Conservation (phyloP, 2,797 vertebrate species). For the Rhinogobio ventralis region DNA sequence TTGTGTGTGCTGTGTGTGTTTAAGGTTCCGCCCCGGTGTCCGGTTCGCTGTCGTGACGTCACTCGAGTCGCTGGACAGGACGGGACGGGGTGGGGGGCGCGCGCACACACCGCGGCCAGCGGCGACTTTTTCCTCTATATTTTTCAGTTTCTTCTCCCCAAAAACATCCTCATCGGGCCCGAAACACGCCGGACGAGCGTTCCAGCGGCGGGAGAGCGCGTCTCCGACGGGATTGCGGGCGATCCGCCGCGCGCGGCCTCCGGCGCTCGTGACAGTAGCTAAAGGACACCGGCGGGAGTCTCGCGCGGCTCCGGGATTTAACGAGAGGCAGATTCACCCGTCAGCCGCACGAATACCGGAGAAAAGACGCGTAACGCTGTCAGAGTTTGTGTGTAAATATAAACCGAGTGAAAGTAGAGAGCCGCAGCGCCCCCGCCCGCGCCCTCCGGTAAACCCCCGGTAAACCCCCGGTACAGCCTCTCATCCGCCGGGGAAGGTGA, state of each 20-base stretch:
- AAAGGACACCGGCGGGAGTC: conserved; percentile 12
- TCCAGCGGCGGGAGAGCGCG: background rate
- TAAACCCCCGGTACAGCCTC: too few relatives aligned
- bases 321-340: background rate
- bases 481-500: too few relatives aligned
- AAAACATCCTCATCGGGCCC: background rate
- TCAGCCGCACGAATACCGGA: background rate
- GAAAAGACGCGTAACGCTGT: background rate
- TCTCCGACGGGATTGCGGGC: background rate
- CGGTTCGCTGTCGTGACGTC: conserved; percentile 50
- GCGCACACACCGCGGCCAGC: conserved; percentile 33
- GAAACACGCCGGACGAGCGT: background rate
- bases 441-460: background rate
- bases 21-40: conserved; percentile 53
- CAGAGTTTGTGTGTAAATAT: background rate
- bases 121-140: conserved; percentile 26
- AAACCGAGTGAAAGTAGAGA: background rate
- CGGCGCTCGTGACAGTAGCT: conserved; percentile 12
- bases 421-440: conserved; percentile 21
- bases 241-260: conserved; percentile 41
- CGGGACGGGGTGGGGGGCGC: conserved; percentile 46
- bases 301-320: background rate
- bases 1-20: conserved; percentile 18
- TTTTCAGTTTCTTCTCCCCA: conserved; percentile 13
- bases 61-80: conserved; percentile 10